Base-by-base conservation (phyloP, 2,888 invertebrate species). In the Priocnemis perturbator region DNA sequence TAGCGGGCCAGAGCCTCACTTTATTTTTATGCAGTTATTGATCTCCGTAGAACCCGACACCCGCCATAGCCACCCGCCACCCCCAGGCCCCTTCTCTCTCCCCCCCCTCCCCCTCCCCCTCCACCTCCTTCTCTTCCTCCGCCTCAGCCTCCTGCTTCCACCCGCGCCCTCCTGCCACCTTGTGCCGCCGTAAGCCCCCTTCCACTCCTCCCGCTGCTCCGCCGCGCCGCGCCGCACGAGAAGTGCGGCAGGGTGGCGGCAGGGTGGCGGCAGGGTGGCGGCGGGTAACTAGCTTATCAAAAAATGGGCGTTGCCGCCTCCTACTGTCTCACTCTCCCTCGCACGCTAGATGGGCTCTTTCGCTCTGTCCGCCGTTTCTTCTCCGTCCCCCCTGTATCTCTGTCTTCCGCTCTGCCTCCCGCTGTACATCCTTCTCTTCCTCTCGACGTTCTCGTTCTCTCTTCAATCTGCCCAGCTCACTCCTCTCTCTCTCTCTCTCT, bases 1-100 rank as follows among this genome's bases (percentile, higher is more conserved):
- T 87, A 87, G 87, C 86, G 86, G 87, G 87, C 88, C 85, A 87
- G 87, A 88, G 87, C 85, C 87, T 87, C 87, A 85, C 87, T 88
- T 88, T 89, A 88, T 88, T 88, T 89, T 88, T 88, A 89, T 89
- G 88, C 88, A 89, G 88, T 88, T 89, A 89, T 88, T 88, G 88
- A 89, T 88, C 88, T 88, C 85, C 83, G 86, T 86, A 83, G 87
- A 85, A 86, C 84, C 85, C 86, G 83, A 82, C 84, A 83, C 86
- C 83, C 79, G 72, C 73, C 79, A 66, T 75, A 66, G 71, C 80
- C 73, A 69, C 73, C 75, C 72, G 71, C 66, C 66, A 68, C 73
- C 71, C 58, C 68, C 62, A 50, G 53, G 44, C 64, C 48, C 64
- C 26, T 63, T 44, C 21, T 26, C 64, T n/a, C n/a, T n/a, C n/a